Percentiles rank a stretch among this genome's conserved stretches.
phyloP scores from a whole-genome alignment of 2,113 vertebrate species.

The Entelurus aequoreus region DNA sequence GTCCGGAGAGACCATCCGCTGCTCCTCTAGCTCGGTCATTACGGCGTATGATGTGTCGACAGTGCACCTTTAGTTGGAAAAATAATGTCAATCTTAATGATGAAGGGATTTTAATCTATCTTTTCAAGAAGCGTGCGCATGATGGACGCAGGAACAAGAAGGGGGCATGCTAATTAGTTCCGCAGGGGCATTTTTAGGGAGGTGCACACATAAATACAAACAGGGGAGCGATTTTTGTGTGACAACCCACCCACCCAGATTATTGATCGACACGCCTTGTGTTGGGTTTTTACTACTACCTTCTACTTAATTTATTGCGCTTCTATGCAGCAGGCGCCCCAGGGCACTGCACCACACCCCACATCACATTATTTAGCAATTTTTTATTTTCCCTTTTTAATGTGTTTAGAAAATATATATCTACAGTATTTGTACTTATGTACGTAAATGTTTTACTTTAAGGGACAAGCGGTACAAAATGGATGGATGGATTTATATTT shows the following conservation, averaged over 20 bases:
- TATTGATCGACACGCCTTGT: not conserved
- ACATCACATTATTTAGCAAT: too few relatives aligned
- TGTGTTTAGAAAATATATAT: not conserved
- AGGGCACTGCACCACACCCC: too few relatives aligned
- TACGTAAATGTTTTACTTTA: too few relatives aligned
- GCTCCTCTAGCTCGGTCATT: constrained; percentile 57
- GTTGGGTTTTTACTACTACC: not conserved
- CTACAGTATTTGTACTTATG: too few relatives aligned
- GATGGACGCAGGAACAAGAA: too few relatives aligned
- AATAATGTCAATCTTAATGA: too few relatives aligned
- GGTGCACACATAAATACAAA: constrained; percentile 19
- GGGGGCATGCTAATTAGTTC: constrained; percentile 56
- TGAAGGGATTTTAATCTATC: too few relatives aligned
- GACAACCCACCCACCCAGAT: not conserved
- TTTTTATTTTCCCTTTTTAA: not conserved
- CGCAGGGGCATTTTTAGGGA: constrained; percentile 40
- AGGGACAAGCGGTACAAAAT: too few relatives aligned
- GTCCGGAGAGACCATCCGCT: constrained; percentile 24
- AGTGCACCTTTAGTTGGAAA: too few relatives aligned
- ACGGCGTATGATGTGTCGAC: constrained; percentile 4
- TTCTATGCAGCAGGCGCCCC: not conserved
- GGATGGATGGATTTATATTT: too few relatives aligned
- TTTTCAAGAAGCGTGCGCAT: too few relatives aligned
- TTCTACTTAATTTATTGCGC: not conserved
- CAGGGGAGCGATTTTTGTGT: not conserved